Conservation (phyloP, 2,113 vertebrate species). For the Perccottus glenii region DNA sequence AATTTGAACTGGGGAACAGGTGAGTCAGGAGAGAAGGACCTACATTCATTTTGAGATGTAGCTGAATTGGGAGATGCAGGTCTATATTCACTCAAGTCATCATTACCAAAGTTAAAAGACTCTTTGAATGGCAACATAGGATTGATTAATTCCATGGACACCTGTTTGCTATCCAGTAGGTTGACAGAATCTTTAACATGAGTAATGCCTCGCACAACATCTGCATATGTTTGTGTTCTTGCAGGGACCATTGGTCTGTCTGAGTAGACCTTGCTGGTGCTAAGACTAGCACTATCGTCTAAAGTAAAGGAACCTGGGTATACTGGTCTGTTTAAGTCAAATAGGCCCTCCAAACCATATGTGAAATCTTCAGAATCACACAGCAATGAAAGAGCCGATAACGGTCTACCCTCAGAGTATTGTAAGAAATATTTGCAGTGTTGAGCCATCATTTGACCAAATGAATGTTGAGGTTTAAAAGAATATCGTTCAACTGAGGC, state of each 20-base stretch:
- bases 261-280: too few relatives aligned
- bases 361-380: conserved; percentile 2
- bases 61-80: conserved; percentile 1
- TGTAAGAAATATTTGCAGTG: conserved; percentile 41
- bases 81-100: not conserved
- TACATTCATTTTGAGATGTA: conserved; percentile 1
- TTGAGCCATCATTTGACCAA: not conserved
- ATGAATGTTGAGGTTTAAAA: not conserved
- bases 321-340: conserved; percentile 5
- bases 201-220: not conserved
- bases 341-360: conserved; percentile 3
- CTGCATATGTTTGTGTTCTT: not conserved
- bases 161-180: too few relatives aligned
- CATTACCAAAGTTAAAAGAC: not conserved
- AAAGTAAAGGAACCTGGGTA: not conserved
- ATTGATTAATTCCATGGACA: not conserved
- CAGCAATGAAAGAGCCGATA: conserved; percentile 12
- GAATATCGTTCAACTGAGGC: not conserved
- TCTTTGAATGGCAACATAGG: not conserved
- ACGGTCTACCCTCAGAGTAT: conserved; percentile 1
- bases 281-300: not conserved
- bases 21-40: not conserved
- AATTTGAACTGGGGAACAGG: not conserved
- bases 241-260: not conserved
- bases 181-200: not conserved